phyloP scores from a whole-genome alignment of 1,140 invertebrate genomes.

The Drosophila melanogaster region Release_6_plus_ISO1_MT NT_033777.3:29764001-29764500 shows the following conservation, averaged over 20 bases:
- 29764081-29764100: constrained; percentile 22
- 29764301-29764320: constrained; percentile 41
- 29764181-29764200: constrained; percentile 3
- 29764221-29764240: constrained; percentile 25
- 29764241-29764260: constrained; percentile 35
- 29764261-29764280: constrained; percentile 60
- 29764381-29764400: constrained; percentile 71
- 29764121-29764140: no score
- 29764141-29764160: not conserved
- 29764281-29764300: constrained; percentile 69
- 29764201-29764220: constrained; percentile 15
- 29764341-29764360: constrained; percentile 81
- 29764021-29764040: constrained; percentile 14
- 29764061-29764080: constrained; percentile 27
- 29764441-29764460: constrained; percentile 72
- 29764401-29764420: constrained; percentile 80
- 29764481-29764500: constrained; percentile 33
- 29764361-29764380: constrained; percentile 49
- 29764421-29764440: constrained; percentile 83
- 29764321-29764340: constrained; percentile 76
- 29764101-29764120: not conserved
- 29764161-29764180: constrained; percentile 5
- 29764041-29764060: constrained; percentile 51
- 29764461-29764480: constrained; percentile 41
- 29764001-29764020: not conserved